Evolutionary conservation across 2,888 invertebrate genomes (phyloP).

Genomic region (Heliconius aoede): DNA sequence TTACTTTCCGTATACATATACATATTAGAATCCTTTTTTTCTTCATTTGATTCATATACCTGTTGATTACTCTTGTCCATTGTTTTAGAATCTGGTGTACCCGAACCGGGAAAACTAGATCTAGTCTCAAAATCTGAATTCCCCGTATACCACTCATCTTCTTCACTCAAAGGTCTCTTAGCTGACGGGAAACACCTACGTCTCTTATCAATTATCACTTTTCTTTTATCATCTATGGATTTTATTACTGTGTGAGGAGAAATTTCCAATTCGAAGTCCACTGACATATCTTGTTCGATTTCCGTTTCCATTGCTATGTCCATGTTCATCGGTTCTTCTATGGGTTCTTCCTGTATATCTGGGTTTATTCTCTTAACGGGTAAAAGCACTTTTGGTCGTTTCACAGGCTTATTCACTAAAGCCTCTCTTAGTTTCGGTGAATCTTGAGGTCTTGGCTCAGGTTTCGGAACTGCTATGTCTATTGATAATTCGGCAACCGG

Average conservation of each 20-base stretch:
- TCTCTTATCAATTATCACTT: constrained; percentile 51
- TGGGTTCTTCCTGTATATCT: constrained; percentile 48
- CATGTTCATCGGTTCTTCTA: constrained; percentile 48
- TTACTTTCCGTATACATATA: constrained; percentile 74
- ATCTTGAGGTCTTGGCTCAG: constrained; percentile 55
- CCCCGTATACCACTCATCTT: constrained; percentile 68
- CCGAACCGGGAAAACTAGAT: constrained; percentile 74
- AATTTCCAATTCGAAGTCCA: constrained; percentile 74
- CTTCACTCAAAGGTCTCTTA: constrained; percentile 63
- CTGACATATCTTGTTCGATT: constrained; percentile 29
- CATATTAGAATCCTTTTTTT: constrained; percentile 60
- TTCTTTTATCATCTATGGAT: constrained; percentile 6
- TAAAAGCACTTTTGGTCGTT: constrained; percentile 69
- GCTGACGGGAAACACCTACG: constrained; percentile 58
- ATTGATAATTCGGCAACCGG: constrained; percentile 35
- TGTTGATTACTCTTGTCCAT: constrained; percentile 56
- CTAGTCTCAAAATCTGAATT: constrained; percentile 72
- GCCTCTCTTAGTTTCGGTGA: constrained; percentile 74
- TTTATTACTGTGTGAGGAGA: constrained; percentile 68
- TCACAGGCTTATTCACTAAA: constrained; percentile 65
- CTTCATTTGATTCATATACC: constrained; percentile 66
- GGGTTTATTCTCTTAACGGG: constrained; percentile 66
- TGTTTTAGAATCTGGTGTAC: constrained; percentile 70
- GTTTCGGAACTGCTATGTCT: constrained; percentile 43
- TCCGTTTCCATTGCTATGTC: constrained; percentile 45